Evolutionary conservation across 2,888 invertebrate species (phyloP).

Genomic region (Tetragonula carbonaria): DNA sequence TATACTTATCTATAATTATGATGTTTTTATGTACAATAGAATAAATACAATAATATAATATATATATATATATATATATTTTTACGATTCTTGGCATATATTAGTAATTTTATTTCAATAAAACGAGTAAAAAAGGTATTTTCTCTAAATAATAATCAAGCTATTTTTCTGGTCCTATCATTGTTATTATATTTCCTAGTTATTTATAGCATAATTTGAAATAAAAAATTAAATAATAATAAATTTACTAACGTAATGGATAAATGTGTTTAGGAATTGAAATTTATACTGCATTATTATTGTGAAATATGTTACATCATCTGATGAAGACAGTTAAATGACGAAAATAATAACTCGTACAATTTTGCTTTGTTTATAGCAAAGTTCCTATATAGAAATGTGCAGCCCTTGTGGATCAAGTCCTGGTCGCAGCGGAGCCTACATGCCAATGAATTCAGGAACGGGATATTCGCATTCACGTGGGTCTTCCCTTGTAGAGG

Average conservation of each 20-base stretch:
- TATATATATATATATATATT: conserved; percentile 15
- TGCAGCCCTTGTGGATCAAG: conserved; percentile 85
- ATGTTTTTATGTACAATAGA: background rate
- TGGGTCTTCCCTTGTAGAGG: conserved; percentile 87
- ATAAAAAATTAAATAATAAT: background rate
- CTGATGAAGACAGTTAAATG: background rate
- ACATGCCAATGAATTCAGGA: conserved; percentile 86
- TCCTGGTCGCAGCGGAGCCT: conserved; percentile 83
- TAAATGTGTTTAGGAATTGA: background rate
- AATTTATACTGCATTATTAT: conserved; percentile 4
- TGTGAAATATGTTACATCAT: conserved; percentile 16
- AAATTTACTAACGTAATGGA: too few relatives aligned
- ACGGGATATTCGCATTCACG: conserved; percentile 86
- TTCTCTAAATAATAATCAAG: background rate
- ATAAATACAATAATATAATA: too few relatives aligned
- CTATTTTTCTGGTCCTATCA: background rate
- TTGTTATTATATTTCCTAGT: too few relatives aligned
- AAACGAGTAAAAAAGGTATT: background rate
- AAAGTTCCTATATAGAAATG: conserved; percentile 85
- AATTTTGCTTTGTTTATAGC: conserved; percentile 63
- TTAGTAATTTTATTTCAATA: conserved; percentile 3
- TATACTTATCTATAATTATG: conserved; percentile 1
- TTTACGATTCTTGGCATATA: conserved; percentile 11
- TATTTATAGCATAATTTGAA: background rate
- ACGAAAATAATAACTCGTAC: conserved; percentile 24